These are phyloP conservation scores for Megaustenia siamemsis DNA, from an alignment of 2,888 invertebrate genomes.

Conservation along the genomic window DNA sequence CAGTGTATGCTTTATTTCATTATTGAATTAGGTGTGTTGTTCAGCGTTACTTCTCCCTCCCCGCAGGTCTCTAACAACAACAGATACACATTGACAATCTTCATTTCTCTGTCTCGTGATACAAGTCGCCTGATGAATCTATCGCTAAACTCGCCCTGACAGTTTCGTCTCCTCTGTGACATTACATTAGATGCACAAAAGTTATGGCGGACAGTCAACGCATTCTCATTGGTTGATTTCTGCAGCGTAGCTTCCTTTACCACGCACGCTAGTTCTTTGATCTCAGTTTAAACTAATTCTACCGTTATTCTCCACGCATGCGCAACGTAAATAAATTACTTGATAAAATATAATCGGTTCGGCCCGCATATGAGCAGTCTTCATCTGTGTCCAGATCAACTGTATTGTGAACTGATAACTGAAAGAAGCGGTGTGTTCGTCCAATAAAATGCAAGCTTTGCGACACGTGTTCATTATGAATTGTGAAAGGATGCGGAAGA, in stretches of 20 bases:
- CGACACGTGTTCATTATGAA: not conserved
- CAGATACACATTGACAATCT: too few relatives aligned
- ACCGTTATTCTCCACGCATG: not conserved
- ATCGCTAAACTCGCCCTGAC: too few relatives aligned
- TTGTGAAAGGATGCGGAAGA: not conserved
- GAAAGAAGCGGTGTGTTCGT: conserved; percentile 6
- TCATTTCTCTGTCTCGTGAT: too few relatives aligned
- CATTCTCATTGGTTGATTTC: not conserved
- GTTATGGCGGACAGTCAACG: not conserved
- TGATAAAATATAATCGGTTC: conserved; percentile 1
- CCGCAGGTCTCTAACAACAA: too few relatives aligned
- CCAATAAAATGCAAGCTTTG: conserved; percentile 19
- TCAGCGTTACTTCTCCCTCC: too few relatives aligned
- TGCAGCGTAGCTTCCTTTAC: not conserved
- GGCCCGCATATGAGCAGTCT: not conserved
- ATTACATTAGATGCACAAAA: too few relatives aligned
- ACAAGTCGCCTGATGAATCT: too few relatives aligned
- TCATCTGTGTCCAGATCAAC: not conserved
- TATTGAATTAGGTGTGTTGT: too few relatives aligned
- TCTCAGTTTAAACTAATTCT: conserved; percentile 18
- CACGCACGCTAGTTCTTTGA: not conserved
- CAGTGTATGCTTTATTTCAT: too few relatives aligned
- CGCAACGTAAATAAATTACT: conserved; percentile 24
- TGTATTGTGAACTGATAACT: conserved; percentile 14
- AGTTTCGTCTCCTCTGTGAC: too few relatives aligned